Evolutionary conservation across 2,888 invertebrate species (phyloP).

Genomic region (Teleogryllus oceanicus): DNA sequence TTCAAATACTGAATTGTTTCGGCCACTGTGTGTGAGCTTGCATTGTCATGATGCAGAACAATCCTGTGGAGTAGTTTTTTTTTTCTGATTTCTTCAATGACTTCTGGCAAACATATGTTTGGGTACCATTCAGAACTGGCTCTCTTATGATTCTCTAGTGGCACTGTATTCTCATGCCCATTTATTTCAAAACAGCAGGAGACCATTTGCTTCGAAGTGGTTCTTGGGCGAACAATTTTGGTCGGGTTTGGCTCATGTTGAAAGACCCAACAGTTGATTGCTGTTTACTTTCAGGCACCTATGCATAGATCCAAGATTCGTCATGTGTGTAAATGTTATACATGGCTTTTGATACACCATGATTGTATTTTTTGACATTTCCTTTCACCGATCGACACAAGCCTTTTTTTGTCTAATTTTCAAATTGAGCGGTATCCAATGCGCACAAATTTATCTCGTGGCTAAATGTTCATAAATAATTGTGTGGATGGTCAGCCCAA

Average conservation of each 20-base stretch:
- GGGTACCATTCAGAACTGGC: background rate
- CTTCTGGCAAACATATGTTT: background rate
- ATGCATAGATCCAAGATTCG: constrained; percentile 22
- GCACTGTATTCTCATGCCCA: background rate
- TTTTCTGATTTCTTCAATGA: background rate
- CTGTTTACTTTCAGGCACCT: background rate
- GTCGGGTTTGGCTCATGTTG: background rate
- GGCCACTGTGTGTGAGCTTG: background rate
- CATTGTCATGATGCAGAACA: background rate
- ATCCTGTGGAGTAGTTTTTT: background rate
- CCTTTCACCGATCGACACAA: constrained; percentile 40
- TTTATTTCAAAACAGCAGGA: background rate
- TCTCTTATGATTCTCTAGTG: background rate
- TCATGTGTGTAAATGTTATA: constrained; percentile 34
- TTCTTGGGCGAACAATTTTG: background rate
- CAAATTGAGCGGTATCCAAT: background rate
- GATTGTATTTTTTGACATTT: constrained; percentile 36
- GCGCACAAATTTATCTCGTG: background rate
- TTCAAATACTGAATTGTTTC: too few species aligned
- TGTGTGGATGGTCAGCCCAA: background rate
- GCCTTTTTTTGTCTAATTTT: constrained; percentile 25
- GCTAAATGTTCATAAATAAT: background rate
- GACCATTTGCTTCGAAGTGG: background rate
- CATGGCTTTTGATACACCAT: constrained; percentile 24
- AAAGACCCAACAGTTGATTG: constrained; percentile 41